Base-by-base conservation (phyloP, 1,140 invertebrate species). In the Oryzaephilus surinamensis region DNA sequence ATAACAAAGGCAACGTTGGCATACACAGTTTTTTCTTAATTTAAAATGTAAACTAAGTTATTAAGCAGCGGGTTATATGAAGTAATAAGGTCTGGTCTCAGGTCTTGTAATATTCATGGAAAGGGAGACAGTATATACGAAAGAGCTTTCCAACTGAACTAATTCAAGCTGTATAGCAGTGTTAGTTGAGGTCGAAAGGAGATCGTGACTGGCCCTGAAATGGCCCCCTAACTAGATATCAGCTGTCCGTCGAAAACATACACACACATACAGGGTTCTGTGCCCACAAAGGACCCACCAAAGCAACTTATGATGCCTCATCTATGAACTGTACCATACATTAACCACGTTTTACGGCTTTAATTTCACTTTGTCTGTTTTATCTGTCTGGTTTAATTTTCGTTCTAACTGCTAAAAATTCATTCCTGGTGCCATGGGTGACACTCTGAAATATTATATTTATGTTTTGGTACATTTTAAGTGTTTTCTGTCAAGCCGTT, bases 191-290 rank as follows among this genome's bases (percentile, higher is more conserved):
- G n/a, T n/a, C n/a, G n/a, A n/a, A n/a, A n/a, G n/a, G n/a, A n/a
- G 46, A 49, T 38, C 46, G 46, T 49, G 46, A 49, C 46, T 34
- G 40, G 46, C 35, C 29, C 42, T 19, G 37, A 42, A 49, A 49
- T 41, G 43, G 36, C 39, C 38, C 43, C 46, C 38, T 49, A 45
- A 49, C 26, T 35, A 41, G 43, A 45, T 39, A 45, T 38, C 38
- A 34, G 33, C 46, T 36, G 27, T 33, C 33, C 31, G n/a, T n/a
- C n/a, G n/a, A n/a, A n/a, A n/a, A n/a, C n/a, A n/a, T n/a, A n/a
- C n/a, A 20, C 37, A 32, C 19, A 17, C n/a, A 34, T 27, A 27
- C 27, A 15, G 24, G 27, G 41, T 20, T 4, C 27, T 28, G 33
- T 36, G 26, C 28, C 33, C 41, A 18, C 11, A 20, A n/a, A n/a